Base-by-base conservation (phyloP, 2,888 invertebrate genomes). In the Tortricodes alternella region DNA sequence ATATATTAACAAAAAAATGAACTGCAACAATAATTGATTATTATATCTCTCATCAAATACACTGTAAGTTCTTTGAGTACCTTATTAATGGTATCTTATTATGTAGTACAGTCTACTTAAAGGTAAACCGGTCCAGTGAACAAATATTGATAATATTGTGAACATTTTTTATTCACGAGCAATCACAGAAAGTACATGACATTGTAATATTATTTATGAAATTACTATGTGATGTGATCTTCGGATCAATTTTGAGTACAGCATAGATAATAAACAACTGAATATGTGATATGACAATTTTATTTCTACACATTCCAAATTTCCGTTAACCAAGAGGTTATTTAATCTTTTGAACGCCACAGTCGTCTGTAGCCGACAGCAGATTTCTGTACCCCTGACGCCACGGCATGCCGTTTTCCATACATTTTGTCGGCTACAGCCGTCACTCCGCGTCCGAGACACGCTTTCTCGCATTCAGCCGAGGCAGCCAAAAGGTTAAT, bases 231-330 rank as follows among this genome's bases (percentile, higher is more conserved):
- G 93, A 93, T 93, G 93, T 92, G 93, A 93, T 93, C 93, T 90
- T 90, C 90, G 92, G 93, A 93, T 93, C 93, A 92, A 92, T 93
- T 93, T 93, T 93, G 93, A 93, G 93, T 93, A 93, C 93, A 93
- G 92, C 93, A 93, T 93, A 93, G 93, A 92, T 93, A 93, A 93
- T 93, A 93, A 93, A 93, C 93, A 91, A 91, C 90, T 91, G 92
- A 93, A 93, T 93, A 93, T 93, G 93, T 93, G 90, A 92, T 80
- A 61, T 72, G 76, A 67, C 64, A 71, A 67, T 86, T 88, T 86
- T 67, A 78, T 82, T 85, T 79, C 63, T 61, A 64, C 56, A 53
- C 39, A 32, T 43, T 6, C 49, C 46, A 49, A 43, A 34, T 29
- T 16, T 15, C 37, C 7, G 11, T n/a, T 24, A 9, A 38, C 50